Percentiles rank a stretch among this genome's conserved stretches.
Conservation (phyloP, 2,113 vertebrate genomes). For the Chionodraco myersi region DNA sequence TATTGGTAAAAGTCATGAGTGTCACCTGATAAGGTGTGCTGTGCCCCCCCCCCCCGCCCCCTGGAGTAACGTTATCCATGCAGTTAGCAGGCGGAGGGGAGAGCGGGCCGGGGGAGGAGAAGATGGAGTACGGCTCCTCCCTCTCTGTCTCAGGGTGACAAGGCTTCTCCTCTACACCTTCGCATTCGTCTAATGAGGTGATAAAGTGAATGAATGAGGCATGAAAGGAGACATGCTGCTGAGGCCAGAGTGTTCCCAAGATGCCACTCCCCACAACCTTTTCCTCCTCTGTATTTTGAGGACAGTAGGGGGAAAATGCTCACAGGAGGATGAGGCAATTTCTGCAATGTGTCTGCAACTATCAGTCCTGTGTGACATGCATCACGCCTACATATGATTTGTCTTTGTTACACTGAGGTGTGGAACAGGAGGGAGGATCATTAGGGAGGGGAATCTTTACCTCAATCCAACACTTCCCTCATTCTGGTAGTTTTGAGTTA, state of each 20-base stretch:
- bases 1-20: conserved; percentile 3
- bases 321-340: conserved; percentile 76
- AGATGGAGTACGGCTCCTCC: conserved; percentile 74
- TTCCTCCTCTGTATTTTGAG: conserved; percentile 61
- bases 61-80: conserved; percentile 33
- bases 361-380: conserved; percentile 59
- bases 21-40: conserved; percentile 59
- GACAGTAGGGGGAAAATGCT: conserved; percentile 63
- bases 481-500: conserved; percentile 27
- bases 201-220: conserved; percentile 83
- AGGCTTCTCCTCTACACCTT: conserved; percentile 73
- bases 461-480: conserved; percentile 15
- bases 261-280: conserved; percentile 66
- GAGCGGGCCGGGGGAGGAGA: conserved; percentile 56
- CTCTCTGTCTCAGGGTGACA: conserved; percentile 74
- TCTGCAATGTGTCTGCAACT: conserved; percentile 74
- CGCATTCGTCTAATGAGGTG: conserved; percentile 82
- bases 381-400: conserved; percentile 43
- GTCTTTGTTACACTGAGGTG: conserved; percentile 29
- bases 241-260: conserved; percentile 70
- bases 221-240: conserved; percentile 79
- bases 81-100: conserved; percentile 29
- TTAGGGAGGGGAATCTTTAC: conserved; percentile 46
- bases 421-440: conserved; percentile 32
- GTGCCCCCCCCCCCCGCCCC: not conserved